Percentiles rank a stretch among this genome's conserved stretches.
Conservation (phyloP, 2,888 invertebrate species). For the Ophion ventricosus region DNA sequence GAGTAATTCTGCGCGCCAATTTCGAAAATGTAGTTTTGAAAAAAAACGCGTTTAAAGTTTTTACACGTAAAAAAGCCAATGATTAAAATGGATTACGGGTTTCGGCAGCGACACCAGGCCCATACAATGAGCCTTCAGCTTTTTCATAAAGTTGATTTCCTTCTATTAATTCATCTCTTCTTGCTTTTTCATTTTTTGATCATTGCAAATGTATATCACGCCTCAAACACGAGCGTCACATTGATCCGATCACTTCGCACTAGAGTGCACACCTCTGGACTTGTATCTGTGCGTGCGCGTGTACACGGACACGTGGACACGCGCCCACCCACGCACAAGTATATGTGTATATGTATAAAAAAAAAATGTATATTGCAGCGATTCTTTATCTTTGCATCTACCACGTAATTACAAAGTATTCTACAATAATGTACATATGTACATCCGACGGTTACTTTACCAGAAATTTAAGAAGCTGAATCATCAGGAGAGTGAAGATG, state of each 20-base stretch:
- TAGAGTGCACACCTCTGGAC: not conserved
- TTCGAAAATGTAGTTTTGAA: too few species aligned
- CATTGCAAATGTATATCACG: too few species aligned
- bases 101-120: too few species aligned
- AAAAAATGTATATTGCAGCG: constrained; percentile 54
- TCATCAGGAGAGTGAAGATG: constrained; percentile 6
- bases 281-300: not conserved
- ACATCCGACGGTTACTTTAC: constrained; percentile 54
- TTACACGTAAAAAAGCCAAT: too few species aligned
- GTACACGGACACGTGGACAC: not conserved
- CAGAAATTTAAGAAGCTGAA: constrained; percentile 26
- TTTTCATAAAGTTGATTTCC: too few species aligned
- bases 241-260: constrained; percentile 11
- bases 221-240: constrained; percentile 48
- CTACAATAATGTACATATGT: constrained; percentile 64
- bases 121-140: too few species aligned
- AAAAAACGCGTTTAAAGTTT: too few species aligned
- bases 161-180: too few species aligned
- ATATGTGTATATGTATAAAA: constrained; percentile 48
- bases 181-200: too few species aligned
- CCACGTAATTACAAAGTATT: constrained; percentile 47
- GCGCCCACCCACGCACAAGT: constrained; percentile 18
- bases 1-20: too few species aligned
- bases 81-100: too few species aligned
- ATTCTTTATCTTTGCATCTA: constrained; percentile 56